Evolutionary conservation across 23 tunicate genomes (phyloP).

Genomic region (Pegea sp.): DNA sequence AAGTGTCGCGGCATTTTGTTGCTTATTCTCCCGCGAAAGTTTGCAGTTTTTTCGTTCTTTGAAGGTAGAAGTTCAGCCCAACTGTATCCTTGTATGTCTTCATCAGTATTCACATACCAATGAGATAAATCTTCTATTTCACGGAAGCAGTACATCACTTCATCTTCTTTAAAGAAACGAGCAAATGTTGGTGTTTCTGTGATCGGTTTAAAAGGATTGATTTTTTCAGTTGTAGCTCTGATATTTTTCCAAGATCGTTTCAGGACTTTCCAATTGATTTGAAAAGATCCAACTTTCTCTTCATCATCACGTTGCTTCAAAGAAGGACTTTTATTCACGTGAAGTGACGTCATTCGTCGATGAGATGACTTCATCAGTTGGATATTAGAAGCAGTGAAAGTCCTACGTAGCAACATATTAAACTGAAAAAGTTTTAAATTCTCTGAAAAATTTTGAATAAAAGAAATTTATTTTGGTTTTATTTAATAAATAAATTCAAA

Average conservation of each 20-base stretch:
- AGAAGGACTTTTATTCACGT: no score
- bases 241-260: constrained; percentile 12
- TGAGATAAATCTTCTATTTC: constrained; percentile 24
- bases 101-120: constrained; percentile 90
- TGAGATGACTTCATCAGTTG: no score
- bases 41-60: constrained; percentile 55
- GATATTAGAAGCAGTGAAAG: no score
- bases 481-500: no score
- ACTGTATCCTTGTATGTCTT: constrained; percentile 60
- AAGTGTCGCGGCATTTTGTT: constrained; percentile 22
- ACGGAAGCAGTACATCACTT: constrained; percentile 46
- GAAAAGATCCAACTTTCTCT: no score
- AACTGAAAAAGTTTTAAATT: no score
- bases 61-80: constrained; percentile 72
- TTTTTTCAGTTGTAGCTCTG: not conserved
- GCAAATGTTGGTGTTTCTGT: not conserved
- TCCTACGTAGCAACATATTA: no score
- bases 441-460: no score
- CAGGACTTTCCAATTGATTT: constrained; percentile 10
- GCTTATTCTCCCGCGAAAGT: constrained; percentile 52
- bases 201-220: not conserved
- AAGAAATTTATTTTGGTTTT: no score
- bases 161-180: constrained; percentile 20
- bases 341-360: no score
- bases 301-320: no score